Evolutionary conservation across 53 echinoderm and acorn worm genomes (phyloP), one percentile per base, ranked within the genome.

Genomic region (Temnopleurus reevesii): DNA sequence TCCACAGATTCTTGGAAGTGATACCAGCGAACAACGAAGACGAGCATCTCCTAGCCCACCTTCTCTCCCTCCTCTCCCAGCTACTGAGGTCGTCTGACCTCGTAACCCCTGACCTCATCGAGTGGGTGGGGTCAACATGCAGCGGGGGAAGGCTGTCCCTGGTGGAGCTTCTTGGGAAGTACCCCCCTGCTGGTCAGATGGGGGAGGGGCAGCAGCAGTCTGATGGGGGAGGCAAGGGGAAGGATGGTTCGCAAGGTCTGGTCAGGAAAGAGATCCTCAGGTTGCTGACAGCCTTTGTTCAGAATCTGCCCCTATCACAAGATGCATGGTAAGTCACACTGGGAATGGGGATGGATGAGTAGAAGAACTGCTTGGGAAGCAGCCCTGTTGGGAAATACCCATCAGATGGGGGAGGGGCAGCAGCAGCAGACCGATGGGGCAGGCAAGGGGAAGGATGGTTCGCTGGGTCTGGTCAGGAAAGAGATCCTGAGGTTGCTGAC

Each of bases 21-120:
- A 55, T 92, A 26, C 97, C 97, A 45, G 93, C 93, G 63, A 97
- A 90, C 66, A 29, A 64, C 5, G 97, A 95, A 12, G 97, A 97
- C 60, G 92, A 95, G 80, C 65, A 83, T 0, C 93, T 97, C 51
- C 90, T 97, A 15, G 81, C 91, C 19, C 93, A 94, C 89, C 89
- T 97, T 1, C 63, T 97, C 12, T 49, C 90, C 41, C 91, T 97
- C 61, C 53, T 97, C 19, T 82, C 90, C 36, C 86, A 89, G 24
- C 89, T 97, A n/a, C 76, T 97, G 91, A 87, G 55, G 30, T 92
- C 93, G 43, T 66, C 45, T 33, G 58, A 86, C 59, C 91, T 91
- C 0, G 61, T 90, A 6, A 76, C 92, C 59, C 64, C 80, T 13
- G 93, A 97, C 66, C 89, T 97, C 86, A 61, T 95, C 10, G 91